These are phyloP conservation scores for Epizoanthus stellaris DNA, from an alignment of 92 coral and sea anemone species.

Conservation along the genomic window DNA sequence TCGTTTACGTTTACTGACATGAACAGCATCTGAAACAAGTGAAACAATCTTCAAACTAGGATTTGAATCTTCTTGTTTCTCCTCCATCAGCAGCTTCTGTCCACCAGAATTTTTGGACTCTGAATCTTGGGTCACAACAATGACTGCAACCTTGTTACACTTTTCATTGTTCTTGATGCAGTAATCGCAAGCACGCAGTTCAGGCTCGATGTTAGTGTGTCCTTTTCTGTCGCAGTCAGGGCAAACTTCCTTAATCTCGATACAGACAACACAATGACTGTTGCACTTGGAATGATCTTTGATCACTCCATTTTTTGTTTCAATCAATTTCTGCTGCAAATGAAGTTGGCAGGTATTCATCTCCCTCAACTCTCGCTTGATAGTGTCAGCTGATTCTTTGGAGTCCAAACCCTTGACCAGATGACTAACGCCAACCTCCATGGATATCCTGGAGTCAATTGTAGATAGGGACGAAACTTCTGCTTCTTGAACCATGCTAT, in stretches of 20 bases:
- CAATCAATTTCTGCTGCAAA: constrained; percentile 49
- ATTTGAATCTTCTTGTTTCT: constrained; percentile 28
- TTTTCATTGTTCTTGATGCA: background rate
- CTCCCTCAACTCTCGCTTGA: constrained; percentile 37
- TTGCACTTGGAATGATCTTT: constrained; percentile 38
- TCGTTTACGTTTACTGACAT: constrained; percentile 16
- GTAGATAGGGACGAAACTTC: constrained; percentile 42
- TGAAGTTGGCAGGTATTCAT: constrained; percentile 49
- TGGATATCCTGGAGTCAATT: constrained; percentile 37
- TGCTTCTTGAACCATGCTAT: constrained; percentile 49
- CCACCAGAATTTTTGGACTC: constrained; percentile 37
- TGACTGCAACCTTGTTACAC: constrained; percentile 33
- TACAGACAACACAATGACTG: constrained; percentile 45
- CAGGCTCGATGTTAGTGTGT: constrained; percentile 45
- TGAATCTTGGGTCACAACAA: constrained; percentile 38
- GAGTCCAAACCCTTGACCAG: constrained; percentile 37
- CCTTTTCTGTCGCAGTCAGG: constrained; percentile 40
- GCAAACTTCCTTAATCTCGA: constrained; percentile 32
- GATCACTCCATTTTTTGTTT: constrained; percentile 48
- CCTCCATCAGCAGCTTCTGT: constrained; percentile 45
- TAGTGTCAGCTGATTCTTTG: constrained; percentile 29
- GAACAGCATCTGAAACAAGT: constrained; percentile 17
- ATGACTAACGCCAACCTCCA: constrained; percentile 38
- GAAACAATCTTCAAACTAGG: constrained; percentile 22
- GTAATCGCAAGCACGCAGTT: constrained; percentile 25